Conservation (phyloP, 2,797 vertebrate genomes). For the Phrynocephalus forsythii region DNA sequence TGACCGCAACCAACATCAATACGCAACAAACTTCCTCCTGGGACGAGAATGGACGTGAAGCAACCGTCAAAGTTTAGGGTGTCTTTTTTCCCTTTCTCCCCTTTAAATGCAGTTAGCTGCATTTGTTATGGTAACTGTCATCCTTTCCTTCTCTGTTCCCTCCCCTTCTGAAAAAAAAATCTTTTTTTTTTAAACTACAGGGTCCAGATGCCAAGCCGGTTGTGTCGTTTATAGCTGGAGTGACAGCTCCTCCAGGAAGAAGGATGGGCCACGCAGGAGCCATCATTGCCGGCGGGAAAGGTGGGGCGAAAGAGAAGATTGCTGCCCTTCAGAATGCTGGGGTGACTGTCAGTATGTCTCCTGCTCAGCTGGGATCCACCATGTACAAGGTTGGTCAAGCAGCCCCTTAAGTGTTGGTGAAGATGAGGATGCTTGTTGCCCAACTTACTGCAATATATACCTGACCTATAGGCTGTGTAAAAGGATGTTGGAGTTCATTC, state of each 20-base stretch:
- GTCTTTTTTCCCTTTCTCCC: background rate
- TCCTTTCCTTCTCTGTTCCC: background rate
- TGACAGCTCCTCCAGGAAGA: slow-evolving; percentile 95
- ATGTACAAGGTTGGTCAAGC: slow-evolving; percentile 91
- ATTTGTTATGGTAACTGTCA: too few relatives aligned
- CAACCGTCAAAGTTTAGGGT: too few relatives aligned
- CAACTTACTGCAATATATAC: background rate
- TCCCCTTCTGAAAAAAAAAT: too few relatives aligned
- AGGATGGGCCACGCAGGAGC: slow-evolving; percentile 98
- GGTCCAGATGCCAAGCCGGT: slow-evolving; percentile 93
- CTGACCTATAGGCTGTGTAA: background rate
- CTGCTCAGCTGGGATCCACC: slow-evolving; percentile 94
- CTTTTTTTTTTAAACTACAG: slow-evolving; percentile 71
- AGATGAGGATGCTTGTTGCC: accelerated
- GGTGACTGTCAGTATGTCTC: slow-evolving; percentile 96
- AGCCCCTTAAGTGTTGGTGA: background rate
- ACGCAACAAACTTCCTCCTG: too few relatives aligned
- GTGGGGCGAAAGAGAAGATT: slow-evolving; percentile 98
- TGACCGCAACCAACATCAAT: too few relatives aligned
- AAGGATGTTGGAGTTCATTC: background rate
- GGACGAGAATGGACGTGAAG: too few relatives aligned
- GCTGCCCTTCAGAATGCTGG: slow-evolving; percentile 94
- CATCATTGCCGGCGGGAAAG: slow-evolving; percentile 97
- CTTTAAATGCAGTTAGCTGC: background rate
- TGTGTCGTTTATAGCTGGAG: slow-evolving; percentile 97